Conservation (phyloP, 2,113 vertebrate genomes). For the Patagioenas fasciata region DNA sequence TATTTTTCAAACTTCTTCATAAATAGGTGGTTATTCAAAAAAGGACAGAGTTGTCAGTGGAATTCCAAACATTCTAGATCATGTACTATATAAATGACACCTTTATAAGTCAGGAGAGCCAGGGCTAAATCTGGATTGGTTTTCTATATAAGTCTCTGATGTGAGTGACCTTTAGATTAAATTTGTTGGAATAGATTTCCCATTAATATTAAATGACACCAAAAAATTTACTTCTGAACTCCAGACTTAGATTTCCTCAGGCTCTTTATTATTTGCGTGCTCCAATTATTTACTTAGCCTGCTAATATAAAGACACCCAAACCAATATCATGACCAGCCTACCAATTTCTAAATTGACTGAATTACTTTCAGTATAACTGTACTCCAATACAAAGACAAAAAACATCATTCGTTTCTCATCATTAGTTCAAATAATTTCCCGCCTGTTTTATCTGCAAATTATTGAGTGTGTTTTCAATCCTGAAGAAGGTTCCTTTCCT, state of each 20-base stretch:
- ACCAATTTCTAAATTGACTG: conserved; percentile 28
- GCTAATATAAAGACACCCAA: not conserved
- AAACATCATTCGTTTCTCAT: not conserved
- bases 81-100: not conserved
- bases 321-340: conserved; percentile 8
- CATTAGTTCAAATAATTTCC: conserved; percentile 22
- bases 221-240: conserved; percentile 22
- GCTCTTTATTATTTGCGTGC: conserved; percentile 39
- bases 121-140: conserved; percentile 29
- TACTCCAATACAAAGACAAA: not conserved
- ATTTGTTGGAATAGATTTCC: conserved; percentile 42
- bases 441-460: conserved; percentile 26
- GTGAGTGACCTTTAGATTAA: conserved; percentile 66
- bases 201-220: conserved; percentile 65
- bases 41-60: not conserved
- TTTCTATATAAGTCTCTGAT: conserved; percentile 47
- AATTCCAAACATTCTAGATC: not conserved
- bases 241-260: not conserved
- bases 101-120: conserved; percentile 49
- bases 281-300: conserved; percentile 46
- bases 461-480: not conserved
- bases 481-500: not conserved
- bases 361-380: conserved; percentile 1
- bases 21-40: not conserved
- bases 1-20: not conserved